Evolutionary conservation across 2,888 invertebrate species (phyloP).

Genomic region (Eumerus sabulonum): DNA sequence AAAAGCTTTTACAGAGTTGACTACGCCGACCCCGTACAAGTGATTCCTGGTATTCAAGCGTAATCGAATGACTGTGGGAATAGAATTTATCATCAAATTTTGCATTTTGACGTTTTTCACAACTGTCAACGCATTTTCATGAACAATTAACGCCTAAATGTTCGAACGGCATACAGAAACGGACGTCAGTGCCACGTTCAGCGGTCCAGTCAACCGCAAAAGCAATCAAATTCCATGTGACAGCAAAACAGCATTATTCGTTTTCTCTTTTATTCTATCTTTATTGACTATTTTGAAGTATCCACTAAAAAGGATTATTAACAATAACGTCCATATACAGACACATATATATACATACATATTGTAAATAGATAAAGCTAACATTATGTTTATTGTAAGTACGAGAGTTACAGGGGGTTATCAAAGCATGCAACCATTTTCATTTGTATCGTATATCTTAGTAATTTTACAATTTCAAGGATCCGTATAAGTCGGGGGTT

Average conservation of each 20-base stretch:
- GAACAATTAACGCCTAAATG: constrained; percentile 20
- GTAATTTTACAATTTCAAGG: constrained; percentile 10
- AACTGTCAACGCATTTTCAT: background rate
- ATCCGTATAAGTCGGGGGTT: constrained; percentile 37
- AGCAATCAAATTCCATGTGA: constrained; percentile 49
- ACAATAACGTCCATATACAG: constrained; percentile 42
- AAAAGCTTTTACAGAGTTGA: no score
- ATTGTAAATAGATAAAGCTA: constrained; percentile 55
- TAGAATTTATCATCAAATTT: no score
- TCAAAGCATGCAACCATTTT: constrained; percentile 6
- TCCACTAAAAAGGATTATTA: constrained; percentile 34
- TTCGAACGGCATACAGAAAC: constrained; percentile 36
- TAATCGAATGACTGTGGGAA: no score
- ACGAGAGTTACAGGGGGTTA: no score
- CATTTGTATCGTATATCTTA: constrained; percentile 41
- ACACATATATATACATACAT: constrained; percentile 22
- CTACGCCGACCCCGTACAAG: no score
- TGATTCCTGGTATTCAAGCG: no score
- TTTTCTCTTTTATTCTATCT: constrained; percentile 6
- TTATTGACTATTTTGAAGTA: constrained; percentile 50
- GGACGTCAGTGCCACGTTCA: constrained; percentile 28
- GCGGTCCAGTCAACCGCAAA: constrained; percentile 55
- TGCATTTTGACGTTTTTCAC: no score
- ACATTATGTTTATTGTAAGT: constrained; percentile 23
- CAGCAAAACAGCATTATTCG: constrained; percentile 5